Percentiles rank a stretch among this genome's conserved stretches.
These are phyloP conservation scores for Leucoma salicis DNA, from an alignment of 2,888 invertebrate species.

Conservation along the genomic window DNA sequence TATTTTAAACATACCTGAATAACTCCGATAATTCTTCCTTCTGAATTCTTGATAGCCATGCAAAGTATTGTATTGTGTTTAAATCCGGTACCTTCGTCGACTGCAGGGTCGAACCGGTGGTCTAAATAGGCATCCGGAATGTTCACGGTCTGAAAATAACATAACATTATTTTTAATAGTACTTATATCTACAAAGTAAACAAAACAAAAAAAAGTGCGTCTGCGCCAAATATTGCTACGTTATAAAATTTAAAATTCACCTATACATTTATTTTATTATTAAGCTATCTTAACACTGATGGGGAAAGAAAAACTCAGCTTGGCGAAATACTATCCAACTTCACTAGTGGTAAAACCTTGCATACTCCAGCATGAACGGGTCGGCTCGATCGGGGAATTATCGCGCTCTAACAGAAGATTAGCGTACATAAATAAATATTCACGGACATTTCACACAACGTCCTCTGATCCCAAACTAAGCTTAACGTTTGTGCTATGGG, in stretches of 20 bases:
- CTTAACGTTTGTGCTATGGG: too few species aligned
- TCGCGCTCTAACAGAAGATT: too few species aligned
- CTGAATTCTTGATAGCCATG: constrained; percentile 97
- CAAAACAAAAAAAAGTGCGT: background rate
- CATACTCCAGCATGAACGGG: too few species aligned
- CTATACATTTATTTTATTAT: background rate
- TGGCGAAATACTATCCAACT: too few species aligned
- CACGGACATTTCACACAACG: too few species aligned
- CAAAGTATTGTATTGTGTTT: constrained; percentile 95
- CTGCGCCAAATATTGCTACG: too few species aligned
- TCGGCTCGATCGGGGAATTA: too few species aligned
- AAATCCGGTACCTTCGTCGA: constrained; percentile 92
- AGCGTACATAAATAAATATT: too few species aligned
- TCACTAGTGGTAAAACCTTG: too few species aligned
- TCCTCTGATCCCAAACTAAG: too few species aligned
- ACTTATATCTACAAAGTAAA: background rate
- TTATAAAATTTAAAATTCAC: background rate
- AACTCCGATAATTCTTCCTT: constrained; percentile 95
- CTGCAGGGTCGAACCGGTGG: constrained; percentile 92
- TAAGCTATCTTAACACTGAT: too few species aligned
- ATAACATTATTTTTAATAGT: constrained; percentile 9
- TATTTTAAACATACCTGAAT: constrained; percentile 86
- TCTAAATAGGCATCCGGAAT: constrained; percentile 95
- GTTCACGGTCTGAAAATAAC: constrained; percentile 89
- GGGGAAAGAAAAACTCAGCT: too few species aligned